Evolutionary conservation across 2,888 invertebrate species (phyloP).

Genomic region (Campoletis raptor): DNA sequence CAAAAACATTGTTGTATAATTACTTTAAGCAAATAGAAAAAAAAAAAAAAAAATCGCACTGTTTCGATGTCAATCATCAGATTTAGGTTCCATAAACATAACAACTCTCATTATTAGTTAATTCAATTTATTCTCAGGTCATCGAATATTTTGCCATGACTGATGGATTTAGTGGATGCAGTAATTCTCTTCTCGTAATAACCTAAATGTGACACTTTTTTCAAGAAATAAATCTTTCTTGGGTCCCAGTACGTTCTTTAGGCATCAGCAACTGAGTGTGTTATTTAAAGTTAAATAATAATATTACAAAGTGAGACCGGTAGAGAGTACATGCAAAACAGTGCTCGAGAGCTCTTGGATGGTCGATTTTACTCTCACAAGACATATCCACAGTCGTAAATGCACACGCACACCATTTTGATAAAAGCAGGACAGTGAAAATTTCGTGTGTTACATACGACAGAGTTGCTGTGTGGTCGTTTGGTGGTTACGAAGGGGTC

Average conservation of each 20-base stretch:
- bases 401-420: background rate
- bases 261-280: background rate
- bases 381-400: background rate
- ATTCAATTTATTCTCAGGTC: background rate
- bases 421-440: constrained; percentile 52
- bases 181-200: background rate
- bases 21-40: background rate
- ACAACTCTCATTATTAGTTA: background rate
- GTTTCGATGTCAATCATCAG: background rate
- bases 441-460: constrained; percentile 30
- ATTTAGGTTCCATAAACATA: background rate
- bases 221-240: background rate
- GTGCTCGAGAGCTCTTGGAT: constrained; percentile 1
- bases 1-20: background rate
- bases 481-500: constrained; percentile 50
- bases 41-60: background rate
- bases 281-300: constrained; percentile 20
- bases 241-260: background rate
- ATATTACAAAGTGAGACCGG: constrained; percentile 21
- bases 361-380: constrained; percentile 9
- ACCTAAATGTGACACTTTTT: background rate
- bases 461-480: constrained; percentile 16
- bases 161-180: background rate
- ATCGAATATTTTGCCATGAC: background rate
- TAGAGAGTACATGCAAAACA: constrained; percentile 40